Evolutionary conservation across 2,797 vertebrate genomes (phyloP), one percentile per base, ranked within the genome.

Genomic region (Bradypodion pumilum): DNA sequence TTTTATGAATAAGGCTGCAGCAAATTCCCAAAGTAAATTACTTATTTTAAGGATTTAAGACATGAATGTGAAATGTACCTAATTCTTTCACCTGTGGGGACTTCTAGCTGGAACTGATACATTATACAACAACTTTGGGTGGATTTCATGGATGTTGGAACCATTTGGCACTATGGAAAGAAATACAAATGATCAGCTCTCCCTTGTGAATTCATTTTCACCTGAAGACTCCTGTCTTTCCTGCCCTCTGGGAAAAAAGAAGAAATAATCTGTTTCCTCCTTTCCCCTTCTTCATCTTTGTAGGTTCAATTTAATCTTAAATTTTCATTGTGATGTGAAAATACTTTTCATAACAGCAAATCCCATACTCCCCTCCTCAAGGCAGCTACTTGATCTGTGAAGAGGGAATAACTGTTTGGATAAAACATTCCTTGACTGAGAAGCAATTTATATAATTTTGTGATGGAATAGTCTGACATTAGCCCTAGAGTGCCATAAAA

Each of bases 391-490:
- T 63, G 76, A 73, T 52, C 46, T 72, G 75, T 62, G 78, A 81
- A 88, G n/a, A 86, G 29, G 62, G 68, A 44, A 79, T 62, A 81
- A 74, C 46, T 23, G 25, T 82, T 73, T 78, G n/a, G 68, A 78
- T 72, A 35, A 32, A 0, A 80, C 46, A 86, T 88, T 87, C 56
- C 65, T 84, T 85, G 79, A 56, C 68, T 76, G 62, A 62, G 80
- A 86, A 89, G 90, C 84, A 89, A 88, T 42, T 89, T 87, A 75
- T 74, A 62, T 85, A 69, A 32, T 83, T 88, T 83, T 86, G 85
- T 40, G 82, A 74, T 79, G 86, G 82, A 89, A 83, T 85, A 88
- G 77, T 89, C 85, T 84, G 56, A 65, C 77, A 84, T 29, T 62
- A 91, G 79, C 66, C 27, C 21, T 86, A 60, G 77, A 86, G 76